These are phyloP conservation scores for Sphecodes monilicornis DNA, from an alignment of 2,888 invertebrate species.

Conservation along the genomic window DNA sequence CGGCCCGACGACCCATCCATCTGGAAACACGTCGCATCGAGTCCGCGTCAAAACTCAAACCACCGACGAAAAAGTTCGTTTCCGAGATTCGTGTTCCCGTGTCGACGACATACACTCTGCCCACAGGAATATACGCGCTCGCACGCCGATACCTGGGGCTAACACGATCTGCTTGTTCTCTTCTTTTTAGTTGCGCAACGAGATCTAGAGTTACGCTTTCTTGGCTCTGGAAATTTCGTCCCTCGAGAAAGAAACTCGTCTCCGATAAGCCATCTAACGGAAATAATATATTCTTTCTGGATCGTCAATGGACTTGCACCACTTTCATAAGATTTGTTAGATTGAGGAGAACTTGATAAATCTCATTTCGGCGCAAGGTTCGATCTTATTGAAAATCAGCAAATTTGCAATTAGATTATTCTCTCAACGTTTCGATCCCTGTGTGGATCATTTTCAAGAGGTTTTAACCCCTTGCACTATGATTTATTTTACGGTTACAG, in stretches of 20 bases:
- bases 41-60: conserved; percentile 39
- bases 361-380: no score
- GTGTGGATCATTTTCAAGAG: no score
- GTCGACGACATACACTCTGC: not conserved
- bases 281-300: no score
- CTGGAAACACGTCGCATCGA: conserved; percentile 65
- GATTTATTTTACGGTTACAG: no score
- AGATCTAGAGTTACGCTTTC: not conserved
- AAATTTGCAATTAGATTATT: no score
- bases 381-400: no score
- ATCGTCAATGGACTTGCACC: no score
- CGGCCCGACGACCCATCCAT: conserved; percentile 36
- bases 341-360: no score
- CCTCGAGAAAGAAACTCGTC: not conserved
- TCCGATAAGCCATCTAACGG: no score
- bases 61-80: conserved; percentile 51
- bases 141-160: not conserved
- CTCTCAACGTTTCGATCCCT: no score
- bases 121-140: not conserved
- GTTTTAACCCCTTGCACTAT: no score
- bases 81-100: conserved; percentile 34
- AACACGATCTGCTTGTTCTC: conserved; percentile 6
- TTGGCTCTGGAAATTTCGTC: not conserved
- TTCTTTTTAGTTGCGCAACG: not conserved
- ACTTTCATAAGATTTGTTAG: no score